Evolutionary conservation across 1,140 invertebrate species (phyloP), one percentile per base, ranked within the genome.

Genomic region (Metopolophium dirhodum): DNA sequence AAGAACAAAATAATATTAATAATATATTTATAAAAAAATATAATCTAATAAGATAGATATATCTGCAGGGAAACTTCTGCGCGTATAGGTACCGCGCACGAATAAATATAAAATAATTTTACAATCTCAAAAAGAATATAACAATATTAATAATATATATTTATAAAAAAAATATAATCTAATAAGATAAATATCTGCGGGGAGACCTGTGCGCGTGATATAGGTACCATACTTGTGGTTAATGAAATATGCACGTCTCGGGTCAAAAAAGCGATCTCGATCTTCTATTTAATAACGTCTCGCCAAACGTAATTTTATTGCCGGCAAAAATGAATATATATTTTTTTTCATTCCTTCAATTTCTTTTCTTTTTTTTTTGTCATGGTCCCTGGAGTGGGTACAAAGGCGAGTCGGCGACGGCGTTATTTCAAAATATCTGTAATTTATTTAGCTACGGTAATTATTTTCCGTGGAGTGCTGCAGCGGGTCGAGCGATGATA

Each of bases 271-370:
- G 83, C 26, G 41, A 23, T 23, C 37, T 86, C 23, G 41, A 86
- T 86, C 11, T 86, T 86, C 23, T 86, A 37, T 37, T 86, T 47
- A 86, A 86, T 86, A 86, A 86, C 85, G 26, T 86, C 83, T 86
- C 7, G 45, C 9, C 18, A 86, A 86, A 86, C 11, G 45, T 86
- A 86, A 88, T 88, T 88, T 51, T 35, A 51, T 88, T 88, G n/a
- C 86, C 37, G 7, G 47, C n/a, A 18, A 47, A 86, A 3, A 86
- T 47, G 41, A 20, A 0, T 47, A 37, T 37, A 37, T 37, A 37
- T 47, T 47, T 86, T 45, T 86, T 47, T 30, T 87, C 26, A n/a
- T 30, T 30, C 3, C 37, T 85, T n/a, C 35, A 18, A 37, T 87
- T 54, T 22, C 51, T 22, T 2, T 87, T 26, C n/a, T n/a, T n/a